These are phyloP conservation scores for Escarpia spicata DNA, from an alignment of 2,888 invertebrate species.

Conservation along the genomic window DNA sequence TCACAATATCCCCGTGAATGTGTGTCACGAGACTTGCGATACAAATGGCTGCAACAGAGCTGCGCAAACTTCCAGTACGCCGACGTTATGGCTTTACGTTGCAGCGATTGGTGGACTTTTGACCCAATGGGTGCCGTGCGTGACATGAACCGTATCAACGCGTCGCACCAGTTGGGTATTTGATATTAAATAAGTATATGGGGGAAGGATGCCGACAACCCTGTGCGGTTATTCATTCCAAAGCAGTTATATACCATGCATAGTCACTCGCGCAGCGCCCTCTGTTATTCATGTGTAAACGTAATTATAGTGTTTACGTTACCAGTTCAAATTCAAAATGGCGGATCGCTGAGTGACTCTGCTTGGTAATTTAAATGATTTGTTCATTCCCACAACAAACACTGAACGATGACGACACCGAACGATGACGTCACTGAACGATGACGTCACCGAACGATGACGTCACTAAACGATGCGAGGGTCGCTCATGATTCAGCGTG, in stretches of 20 bases:
- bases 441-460: no score
- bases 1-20: neutral
- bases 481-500: neutral
- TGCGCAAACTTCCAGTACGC: neutral
- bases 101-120: neutral
- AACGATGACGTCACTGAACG: no score
- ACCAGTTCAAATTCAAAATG: no score
- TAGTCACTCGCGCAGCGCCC: no score
- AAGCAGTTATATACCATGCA: no score
- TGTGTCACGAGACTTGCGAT: neutral
- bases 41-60: constrained; percentile 1
- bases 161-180: neutral
- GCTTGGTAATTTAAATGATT: no score
- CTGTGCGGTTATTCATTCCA: no score
- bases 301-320: no score
- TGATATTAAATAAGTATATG: neutral
- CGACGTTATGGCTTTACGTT: neutral
- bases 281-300: no score
- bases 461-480: neutral
- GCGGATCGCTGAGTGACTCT: no score
- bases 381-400: neutral
- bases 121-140: neutral
- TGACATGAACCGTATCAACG: neutral
- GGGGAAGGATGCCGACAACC: no score
- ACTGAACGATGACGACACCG: no score